These are phyloP conservation scores for Spodoptera frugiperda DNA, from an alignment of 1,140 invertebrate genomes.

Conservation along the genomic window DNA sequence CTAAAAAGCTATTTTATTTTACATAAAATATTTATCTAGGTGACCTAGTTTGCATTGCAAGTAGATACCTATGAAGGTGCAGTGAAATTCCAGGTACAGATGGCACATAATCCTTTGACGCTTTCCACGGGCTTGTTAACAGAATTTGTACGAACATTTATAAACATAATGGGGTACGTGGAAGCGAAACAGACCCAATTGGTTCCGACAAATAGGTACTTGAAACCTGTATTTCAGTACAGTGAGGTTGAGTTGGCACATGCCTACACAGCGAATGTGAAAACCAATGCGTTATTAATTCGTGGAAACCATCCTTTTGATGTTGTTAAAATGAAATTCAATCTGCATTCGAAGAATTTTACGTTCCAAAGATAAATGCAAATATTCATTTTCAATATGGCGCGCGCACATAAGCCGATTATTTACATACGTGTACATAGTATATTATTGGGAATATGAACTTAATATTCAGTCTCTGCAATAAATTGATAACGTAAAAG, in stretches of 20 bases:
- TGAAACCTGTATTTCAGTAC: background rate
- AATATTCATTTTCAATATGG: slow-evolving; percentile 27
- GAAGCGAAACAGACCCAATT: background rate
- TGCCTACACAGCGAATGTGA: background rate
- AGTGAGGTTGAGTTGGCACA: no score
- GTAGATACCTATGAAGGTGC: no score
- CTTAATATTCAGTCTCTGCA: no score
- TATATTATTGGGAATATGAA: no score
- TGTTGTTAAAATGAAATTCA: slow-evolving; percentile 16
- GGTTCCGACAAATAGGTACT: background rate
- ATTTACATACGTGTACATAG: no score
- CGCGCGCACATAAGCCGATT: no score
- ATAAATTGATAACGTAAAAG: no score
- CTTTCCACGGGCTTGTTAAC: background rate
- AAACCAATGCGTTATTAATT: slow-evolving; percentile 9
- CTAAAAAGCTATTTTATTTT: no score
- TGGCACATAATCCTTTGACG: background rate
- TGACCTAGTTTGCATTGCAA: no score
- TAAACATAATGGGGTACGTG: background rate
- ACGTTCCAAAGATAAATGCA: slow-evolving; percentile 3
- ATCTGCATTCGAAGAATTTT: slow-evolving; percentile 7
- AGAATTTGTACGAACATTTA: background rate
- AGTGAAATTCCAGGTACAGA: background rate
- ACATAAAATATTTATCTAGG: no score
- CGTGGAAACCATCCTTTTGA: background rate